Evolutionary conservation across 2,888 invertebrate species (phyloP).

Genomic region (Odontocolon sp.): DNA sequence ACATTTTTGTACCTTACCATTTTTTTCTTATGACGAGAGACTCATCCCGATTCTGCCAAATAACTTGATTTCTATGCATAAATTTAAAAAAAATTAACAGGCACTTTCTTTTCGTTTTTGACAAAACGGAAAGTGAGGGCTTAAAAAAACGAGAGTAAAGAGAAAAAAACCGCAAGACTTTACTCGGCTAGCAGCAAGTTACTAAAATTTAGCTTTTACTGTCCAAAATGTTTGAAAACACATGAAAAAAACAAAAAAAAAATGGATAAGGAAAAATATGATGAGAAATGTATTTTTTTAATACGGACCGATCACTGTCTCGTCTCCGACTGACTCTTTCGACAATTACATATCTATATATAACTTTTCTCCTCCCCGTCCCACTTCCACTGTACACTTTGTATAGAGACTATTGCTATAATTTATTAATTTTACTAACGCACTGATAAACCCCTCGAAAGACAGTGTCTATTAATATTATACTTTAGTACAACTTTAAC

Average conservation of each 20-base stretch:
- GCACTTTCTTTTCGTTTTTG: too few relatives aligned
- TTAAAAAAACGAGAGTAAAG: too few relatives aligned
- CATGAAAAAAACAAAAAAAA: too few relatives aligned
- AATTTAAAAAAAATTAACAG: slow-evolving; percentile 24
- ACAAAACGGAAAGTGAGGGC: too few relatives aligned
- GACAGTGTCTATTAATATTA: slow-evolving; percentile 30
- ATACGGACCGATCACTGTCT: slow-evolving; percentile 33
- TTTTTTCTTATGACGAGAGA: slow-evolving; percentile 34
- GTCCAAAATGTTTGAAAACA: slow-evolving; percentile 52
- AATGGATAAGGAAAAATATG: too few relatives aligned
- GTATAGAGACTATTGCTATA: slow-evolving; percentile 42
- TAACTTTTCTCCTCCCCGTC: neutral
- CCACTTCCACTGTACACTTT: slow-evolving; percentile 22
- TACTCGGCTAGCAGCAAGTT: neutral
- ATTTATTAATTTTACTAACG: slow-evolving; percentile 37
- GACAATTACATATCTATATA: slow-evolving; percentile 25
- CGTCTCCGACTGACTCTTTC: slow-evolving; percentile 45
- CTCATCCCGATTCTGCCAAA: slow-evolving; percentile 46
- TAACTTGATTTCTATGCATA: slow-evolving; percentile 37
- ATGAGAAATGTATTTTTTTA: slow-evolving; percentile 68
- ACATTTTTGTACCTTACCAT: slow-evolving; percentile 3
- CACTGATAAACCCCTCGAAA: slow-evolving; percentile 25
- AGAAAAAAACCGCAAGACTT: neutral
- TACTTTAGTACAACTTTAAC: slow-evolving; percentile 43
- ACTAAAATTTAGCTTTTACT: slow-evolving; percentile 25